These are phyloP conservation scores for Amazona guildingii DNA, from an alignment of 2,113 vertebrate species.

Conservation along the genomic window DNA sequence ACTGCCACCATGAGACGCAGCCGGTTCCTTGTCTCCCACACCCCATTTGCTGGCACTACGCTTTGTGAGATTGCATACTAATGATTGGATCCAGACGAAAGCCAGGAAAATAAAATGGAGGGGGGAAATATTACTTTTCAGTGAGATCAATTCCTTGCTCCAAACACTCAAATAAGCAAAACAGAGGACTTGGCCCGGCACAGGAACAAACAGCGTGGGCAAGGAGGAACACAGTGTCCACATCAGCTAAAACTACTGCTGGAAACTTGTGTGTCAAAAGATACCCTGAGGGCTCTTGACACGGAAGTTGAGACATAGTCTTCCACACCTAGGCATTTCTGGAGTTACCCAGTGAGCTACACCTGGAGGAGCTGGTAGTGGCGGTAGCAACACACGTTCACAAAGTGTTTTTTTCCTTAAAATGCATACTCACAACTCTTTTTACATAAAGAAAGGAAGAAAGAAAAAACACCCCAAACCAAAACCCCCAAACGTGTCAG, in stretches of 20 bases:
- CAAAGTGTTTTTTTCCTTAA: neutral
- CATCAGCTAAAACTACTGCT: neutral
- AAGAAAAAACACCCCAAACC: neutral
- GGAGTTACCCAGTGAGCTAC: neutral
- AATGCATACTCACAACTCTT: neutral
- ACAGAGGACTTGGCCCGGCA: neutral
- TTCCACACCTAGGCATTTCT: neutral
- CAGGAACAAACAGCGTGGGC: constrained; percentile 7
- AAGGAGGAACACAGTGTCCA: neutral
- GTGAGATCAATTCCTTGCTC: neutral
- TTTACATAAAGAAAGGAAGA: neutral
- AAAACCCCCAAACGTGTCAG: neutral
- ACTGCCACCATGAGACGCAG: neutral
- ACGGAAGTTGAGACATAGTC: neutral
- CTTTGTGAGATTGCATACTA: neutral
- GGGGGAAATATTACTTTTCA: neutral
- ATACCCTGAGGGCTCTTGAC: neutral
- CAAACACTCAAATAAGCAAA: neutral
- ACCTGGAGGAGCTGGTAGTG: neutral
- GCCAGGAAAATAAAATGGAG: neutral
- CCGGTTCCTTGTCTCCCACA: neutral
- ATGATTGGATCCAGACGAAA: neutral
- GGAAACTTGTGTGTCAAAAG: neutral
- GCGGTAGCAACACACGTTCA: neutral
- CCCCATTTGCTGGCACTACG: neutral